phyloP scores from a whole-genome alignment of 2,113 vertebrate species.

The Rhadina sibilatrix region DNA sequence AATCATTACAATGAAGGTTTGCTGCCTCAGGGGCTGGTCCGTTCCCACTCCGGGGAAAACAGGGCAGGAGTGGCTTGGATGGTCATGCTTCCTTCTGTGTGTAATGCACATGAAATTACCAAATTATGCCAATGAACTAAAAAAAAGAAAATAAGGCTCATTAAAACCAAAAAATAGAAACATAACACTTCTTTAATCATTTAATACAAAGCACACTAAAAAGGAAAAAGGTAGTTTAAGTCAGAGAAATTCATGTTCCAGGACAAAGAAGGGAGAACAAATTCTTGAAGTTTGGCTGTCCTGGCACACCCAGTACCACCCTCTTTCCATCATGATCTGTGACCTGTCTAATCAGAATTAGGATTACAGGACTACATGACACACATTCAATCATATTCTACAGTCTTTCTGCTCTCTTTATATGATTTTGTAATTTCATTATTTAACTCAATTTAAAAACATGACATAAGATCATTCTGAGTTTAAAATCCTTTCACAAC shows the following conservation, averaged over 20 bases:
- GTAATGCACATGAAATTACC: background rate
- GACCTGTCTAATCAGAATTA: background rate
- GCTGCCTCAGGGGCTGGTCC: background rate
- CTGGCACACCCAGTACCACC: background rate
- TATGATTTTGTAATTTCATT: background rate
- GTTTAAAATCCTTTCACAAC: background rate
- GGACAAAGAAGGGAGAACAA: background rate
- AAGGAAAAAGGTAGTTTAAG: background rate
- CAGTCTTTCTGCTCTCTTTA: background rate
- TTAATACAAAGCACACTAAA: background rate
- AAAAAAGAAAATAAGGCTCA: background rate
- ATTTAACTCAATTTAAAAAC: background rate
- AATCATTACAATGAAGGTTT: accelerated
- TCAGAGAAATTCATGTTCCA: background rate
- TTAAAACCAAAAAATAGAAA: background rate
- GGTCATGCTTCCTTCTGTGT: background rate
- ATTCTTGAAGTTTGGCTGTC: background rate
- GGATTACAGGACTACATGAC: background rate
- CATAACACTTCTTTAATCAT: background rate
- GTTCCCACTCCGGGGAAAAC: accelerated
- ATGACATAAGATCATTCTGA: background rate
- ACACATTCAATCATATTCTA: background rate
- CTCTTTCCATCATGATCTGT: background rate
- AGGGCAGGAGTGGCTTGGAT: accelerated
- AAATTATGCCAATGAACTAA: background rate